Evolutionary conservation across 2,113 vertebrate species (phyloP).

Genomic region (Burhinus bistriatus): DNA sequence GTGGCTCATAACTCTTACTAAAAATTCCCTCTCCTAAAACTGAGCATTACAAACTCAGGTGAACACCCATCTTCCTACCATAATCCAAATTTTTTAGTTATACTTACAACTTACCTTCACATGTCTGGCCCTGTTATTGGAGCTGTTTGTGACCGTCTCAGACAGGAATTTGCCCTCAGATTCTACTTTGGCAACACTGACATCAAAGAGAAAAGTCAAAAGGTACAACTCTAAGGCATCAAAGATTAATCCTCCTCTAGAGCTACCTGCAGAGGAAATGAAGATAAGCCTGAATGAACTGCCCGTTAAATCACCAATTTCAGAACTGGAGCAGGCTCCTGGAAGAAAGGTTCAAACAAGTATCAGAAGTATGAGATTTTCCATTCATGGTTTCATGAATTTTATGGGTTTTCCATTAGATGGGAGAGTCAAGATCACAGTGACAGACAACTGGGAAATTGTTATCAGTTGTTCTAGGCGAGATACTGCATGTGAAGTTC

Average conservation of each 20-base stretch:
- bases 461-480: background rate
- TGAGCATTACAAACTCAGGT: background rate
- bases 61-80: background rate
- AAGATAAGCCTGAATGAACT: background rate
- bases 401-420: background rate
- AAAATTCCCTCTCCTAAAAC: background rate
- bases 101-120: background rate
- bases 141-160: background rate
- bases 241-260: background rate
- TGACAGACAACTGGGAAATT: background rate
- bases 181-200: slow-evolving; percentile 5
- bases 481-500: background rate
- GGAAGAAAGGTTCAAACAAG: background rate
- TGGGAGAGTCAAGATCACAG: background rate
- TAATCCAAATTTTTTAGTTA: background rate
- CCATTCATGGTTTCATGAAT: background rate
- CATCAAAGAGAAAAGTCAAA: background rate
- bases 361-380: background rate
- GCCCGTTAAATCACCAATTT: background rate
- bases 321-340: background rate
- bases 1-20: background rate
- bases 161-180: background rate
- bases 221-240: background rate
- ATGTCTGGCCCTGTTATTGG: background rate
- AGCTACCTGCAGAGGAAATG: background rate